Percentiles rank a stretch among this genome's conserved stretches.
phyloP scores from a whole-genome alignment of 2,888 invertebrate species.

The Allacma fusca region DNA sequence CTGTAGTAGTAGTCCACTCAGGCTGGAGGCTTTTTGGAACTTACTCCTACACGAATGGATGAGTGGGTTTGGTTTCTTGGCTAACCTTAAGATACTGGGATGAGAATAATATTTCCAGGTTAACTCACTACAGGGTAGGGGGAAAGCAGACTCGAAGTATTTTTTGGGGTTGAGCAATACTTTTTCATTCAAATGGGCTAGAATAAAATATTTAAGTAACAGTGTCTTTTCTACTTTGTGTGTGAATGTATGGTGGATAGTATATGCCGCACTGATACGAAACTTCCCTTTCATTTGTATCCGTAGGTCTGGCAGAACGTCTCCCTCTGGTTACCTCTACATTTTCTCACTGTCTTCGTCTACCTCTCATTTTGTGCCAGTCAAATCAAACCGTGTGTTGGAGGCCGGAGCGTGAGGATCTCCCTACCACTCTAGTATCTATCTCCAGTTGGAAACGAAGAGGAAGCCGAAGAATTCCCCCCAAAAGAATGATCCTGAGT shows the following conservation, averaged over 20 bases:
- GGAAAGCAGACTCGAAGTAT: not conserved
- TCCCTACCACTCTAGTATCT: not conserved
- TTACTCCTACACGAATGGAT: not conserved
- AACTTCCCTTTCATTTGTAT: not conserved
- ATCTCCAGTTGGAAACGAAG: no score
- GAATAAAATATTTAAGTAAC: slow-evolving; percentile 21
- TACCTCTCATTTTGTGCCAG: slow-evolving; percentile 4
- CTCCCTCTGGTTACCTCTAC: not conserved
- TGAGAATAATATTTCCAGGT: slow-evolving; percentile 9
- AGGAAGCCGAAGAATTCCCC: no score
- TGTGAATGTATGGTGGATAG: no score
- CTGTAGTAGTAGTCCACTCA: no score
- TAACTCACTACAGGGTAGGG: not conserved
- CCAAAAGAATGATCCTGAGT: no score
- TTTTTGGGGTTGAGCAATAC: slow-evolving; percentile 14
- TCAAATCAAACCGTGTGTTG: slow-evolving; percentile 4
- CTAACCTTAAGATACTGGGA: not conserved
- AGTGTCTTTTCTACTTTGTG: not conserved
- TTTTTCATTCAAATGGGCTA: slow-evolving; percentile 22
- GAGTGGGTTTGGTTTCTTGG: slow-evolving; percentile 11
- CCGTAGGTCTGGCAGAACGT: not conserved
- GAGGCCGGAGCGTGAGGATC: not conserved
- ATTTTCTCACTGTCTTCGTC: not conserved
- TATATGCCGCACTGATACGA: not conserved
- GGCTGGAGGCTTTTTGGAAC: not conserved